Base-by-base conservation (phyloP, 1,140 invertebrate genomes). In the Drosophila albomicans region DNA sequence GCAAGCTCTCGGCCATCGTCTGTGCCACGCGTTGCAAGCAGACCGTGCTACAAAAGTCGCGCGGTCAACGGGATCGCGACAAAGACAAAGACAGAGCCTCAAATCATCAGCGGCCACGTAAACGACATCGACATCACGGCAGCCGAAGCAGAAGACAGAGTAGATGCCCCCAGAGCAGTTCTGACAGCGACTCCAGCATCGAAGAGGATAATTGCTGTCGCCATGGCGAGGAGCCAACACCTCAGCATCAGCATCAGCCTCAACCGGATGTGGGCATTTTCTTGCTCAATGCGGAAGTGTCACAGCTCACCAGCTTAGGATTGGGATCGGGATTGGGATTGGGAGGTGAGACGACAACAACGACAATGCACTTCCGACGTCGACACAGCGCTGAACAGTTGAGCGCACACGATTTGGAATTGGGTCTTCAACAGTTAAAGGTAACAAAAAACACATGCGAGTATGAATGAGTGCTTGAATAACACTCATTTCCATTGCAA, bases 11-110 rank as follows among this genome's bases (percentile, higher is more conserved):
- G 56, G 87, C 90, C 73, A 91, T 92, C 78, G 87, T 91, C 76
- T 92, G 92, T 79, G 90, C 92, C 57, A 85, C 87, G 74, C 87
- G 91, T 64, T 92, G 92, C 89, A 90, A 87, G 75, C 90, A 90
- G 59, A 81, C 77, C 41, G 91, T 92, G 67, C 62, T 91, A 67
- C 90, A 92, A 65, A 91, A 92, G 72, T 91, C 91, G 61, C 91
- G 90, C 79, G 91, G 85, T 91, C 94, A 94, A 93, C 92, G 93
- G 82, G 93, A 94, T 94, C 91, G 73, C 72, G 93, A 93, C 78
- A 91, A 92, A 85, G 71, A 77, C 13, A 38, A 38, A 8, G 20
- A 25, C 20, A 70, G 75, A 51, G 67, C 5, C 62, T 56, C 20
- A 57, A 38, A 57, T 57, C 59, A 72, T 41, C 48, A 78, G 52